Evolutionary conservation across 2,113 vertebrate genomes (phyloP).

Genomic region (Microtus ochrogaster): DNA sequence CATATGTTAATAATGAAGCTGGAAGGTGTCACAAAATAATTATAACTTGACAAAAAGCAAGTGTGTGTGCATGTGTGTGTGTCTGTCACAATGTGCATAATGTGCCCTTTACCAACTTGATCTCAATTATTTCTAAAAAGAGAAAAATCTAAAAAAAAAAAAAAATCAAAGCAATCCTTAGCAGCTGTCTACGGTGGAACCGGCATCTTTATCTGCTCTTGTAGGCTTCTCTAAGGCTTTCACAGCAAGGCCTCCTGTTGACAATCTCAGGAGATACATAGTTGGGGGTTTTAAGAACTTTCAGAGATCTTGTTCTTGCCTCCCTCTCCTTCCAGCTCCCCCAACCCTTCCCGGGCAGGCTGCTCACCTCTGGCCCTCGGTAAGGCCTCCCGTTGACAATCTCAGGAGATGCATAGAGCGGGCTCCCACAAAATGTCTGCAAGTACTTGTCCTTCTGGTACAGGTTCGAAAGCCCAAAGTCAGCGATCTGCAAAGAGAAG

Average conservation of each 20-base stretch:
- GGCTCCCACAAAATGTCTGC: constrained; percentile 98
- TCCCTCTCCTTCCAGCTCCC: neutral
- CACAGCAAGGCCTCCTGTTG: constrained; percentile 95
- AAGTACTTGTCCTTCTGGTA: constrained; percentile 98
- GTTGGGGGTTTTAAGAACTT: neutral
- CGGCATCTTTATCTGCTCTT: constrained; percentile 20
- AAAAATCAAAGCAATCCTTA: constrained; percentile 9
- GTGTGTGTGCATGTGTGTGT: neutral
- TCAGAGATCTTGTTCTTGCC: neutral
- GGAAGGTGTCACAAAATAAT: neutral
- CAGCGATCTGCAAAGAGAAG: constrained; percentile 92
- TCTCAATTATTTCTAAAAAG: constrained; percentile 35
- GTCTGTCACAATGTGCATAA: neutral
- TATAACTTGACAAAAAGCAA: neutral
- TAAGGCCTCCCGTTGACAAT: constrained; percentile 99
- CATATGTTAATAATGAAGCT: constrained; percentile 44
- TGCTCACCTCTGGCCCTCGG: constrained; percentile 95
- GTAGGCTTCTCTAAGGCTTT: neutral
- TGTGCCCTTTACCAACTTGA: neutral
- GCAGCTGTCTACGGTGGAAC: neutral
- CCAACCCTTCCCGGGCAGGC: neutral
- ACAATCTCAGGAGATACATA: constrained; percentile 93
- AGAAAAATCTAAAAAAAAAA: neutral
- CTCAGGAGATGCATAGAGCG: constrained; percentile 97
- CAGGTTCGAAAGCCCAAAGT: constrained; percentile 98